Base-by-base conservation (phyloP, 1,140 invertebrate genomes). In the Eufriesea mexicana region DNA sequence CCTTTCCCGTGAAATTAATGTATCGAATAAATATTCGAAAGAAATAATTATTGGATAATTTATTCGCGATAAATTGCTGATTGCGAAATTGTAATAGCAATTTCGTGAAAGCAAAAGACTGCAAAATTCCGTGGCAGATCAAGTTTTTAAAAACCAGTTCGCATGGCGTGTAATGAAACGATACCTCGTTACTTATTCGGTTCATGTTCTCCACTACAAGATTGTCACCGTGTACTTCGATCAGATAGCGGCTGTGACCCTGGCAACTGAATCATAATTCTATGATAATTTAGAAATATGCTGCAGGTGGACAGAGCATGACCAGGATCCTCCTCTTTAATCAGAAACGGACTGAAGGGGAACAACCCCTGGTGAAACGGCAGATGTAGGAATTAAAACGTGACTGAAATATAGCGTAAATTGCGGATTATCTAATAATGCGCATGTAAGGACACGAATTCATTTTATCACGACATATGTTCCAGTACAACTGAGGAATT, bases 211-310 rank as follows among this genome's bases (percentile, higher is more conserved):
- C 6, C 2, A 18, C 18, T 23, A 12, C 25, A 71, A 20, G 25
- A 57, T 70, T 57, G 51, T 78, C 76, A 55, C 28, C 8, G 61
- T 25, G 74, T 18, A 8, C 51, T 49, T n/a, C 25, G 12, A 78
- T 78, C 64, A 70, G 42, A 78, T 78, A 66, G 28, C 20, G 14
- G 7, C 18, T 28, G 28, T 45, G n/a, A 68, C 75, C 66, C 66
- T 79, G 20, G 7, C 12, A 54, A 80, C 51, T 82, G 42, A 76
- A 67, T 82, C 55, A 67, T 57, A 82, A 81, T 66, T 54, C 42
- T 75, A 66, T 47, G 71, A 81, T 81, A 75, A 82, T 76, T 45
- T 45, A 66, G 42, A 62, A 42, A 61, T 16, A 7, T 28, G 28
- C 23, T 4, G 64, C 80, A 83, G 64, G 80, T 82, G 79, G n/a